phyloP scores from a whole-genome alignment of 2,888 invertebrate genomes.

The Ophion obscuratus region DNA sequence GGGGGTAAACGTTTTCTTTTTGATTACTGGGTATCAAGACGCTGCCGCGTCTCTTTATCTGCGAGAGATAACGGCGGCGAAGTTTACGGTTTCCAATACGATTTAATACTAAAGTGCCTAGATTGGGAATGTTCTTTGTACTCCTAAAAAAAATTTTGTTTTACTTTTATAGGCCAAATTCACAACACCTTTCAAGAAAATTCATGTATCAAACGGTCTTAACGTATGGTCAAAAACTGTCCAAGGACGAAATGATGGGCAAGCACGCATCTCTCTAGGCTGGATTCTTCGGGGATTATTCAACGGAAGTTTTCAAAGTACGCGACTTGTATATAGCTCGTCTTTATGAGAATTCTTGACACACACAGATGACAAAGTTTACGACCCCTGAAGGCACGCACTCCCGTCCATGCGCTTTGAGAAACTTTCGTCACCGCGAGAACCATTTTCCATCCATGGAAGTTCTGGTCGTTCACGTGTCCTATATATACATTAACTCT shows the following conservation, averaged over 20 bases:
- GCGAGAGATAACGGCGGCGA: no score
- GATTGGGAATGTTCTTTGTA: no score
- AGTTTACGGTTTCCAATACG: no score
- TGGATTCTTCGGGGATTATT: slow-evolving; percentile 24
- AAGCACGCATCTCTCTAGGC: neutral
- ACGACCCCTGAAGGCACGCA: slow-evolving; percentile 17
- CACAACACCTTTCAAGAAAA: neutral
- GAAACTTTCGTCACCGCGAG: slow-evolving; percentile 23
- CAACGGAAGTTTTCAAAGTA: slow-evolving; percentile 44
- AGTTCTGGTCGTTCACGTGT: neutral
- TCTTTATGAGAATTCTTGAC: slow-evolving; percentile 38
- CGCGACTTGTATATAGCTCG: slow-evolving; percentile 25
- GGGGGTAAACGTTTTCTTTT: no score
- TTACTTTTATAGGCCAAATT: neutral
- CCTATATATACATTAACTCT: neutral
- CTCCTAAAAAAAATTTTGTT: no score
- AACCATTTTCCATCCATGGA: neutral
- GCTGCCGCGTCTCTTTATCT: no score
- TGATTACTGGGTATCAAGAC: no score
- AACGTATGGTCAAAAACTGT: neutral
- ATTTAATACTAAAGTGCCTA: no score
- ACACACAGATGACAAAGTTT: slow-evolving; percentile 41
- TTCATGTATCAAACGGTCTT: neutral
- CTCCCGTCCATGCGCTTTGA: slow-evolving; percentile 24
- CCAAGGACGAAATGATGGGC: slow-evolving; percentile 11